Base-by-base conservation (phyloP, 92 coral and sea anemone genomes). In the Siderastrea siderea region DNA sequence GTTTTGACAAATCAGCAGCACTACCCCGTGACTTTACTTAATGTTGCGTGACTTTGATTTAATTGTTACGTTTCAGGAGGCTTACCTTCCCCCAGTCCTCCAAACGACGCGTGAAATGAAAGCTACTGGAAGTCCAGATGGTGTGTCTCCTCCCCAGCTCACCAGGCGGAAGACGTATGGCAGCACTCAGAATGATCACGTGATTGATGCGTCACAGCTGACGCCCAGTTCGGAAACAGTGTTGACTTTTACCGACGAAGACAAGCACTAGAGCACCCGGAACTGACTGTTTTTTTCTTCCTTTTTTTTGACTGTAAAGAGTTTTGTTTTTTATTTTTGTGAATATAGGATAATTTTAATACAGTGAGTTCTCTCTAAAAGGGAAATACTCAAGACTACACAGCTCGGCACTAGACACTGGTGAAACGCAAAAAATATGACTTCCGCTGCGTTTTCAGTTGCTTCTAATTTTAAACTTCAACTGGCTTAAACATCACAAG, bases 21-120 rank as follows among this genome's bases (percentile, higher is more conserved):
- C 57, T 53, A 53, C 57, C 7, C 10, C 57, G 38, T 26, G 38
- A 26, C 38, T 26, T 26, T 26, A 26, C 38, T 26, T 26, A 26
- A 26, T 26, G 38, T 47, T 47, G 49, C 79, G 64, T 73, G 62
- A 71, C 26, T 38, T 4, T 15, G 7, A 19, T 71, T 11, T 12
- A n/a, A 43, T 65, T 48, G 68, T 64, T 47, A 19, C 84, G 47
- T 82, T 73, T 44, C 88, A 97, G 99, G 99, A 97, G 78, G 98
- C 99, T n/a, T 97, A 95, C 78, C 95, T 97, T n/a, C 97, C 99
- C 3, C 99, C 99, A 6, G 98, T 95, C 16, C 92, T 97, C 73
- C 98, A 93, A 26, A 90, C 94, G 60, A 71, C 94, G 77, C 92
- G 93, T 15, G 95, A 95, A 51, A 85, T 82, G 88, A 78, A 72